phyloP scores from a whole-genome alignment of 2,888 invertebrate species.

The Cryptophagus acutangulus region DNA sequence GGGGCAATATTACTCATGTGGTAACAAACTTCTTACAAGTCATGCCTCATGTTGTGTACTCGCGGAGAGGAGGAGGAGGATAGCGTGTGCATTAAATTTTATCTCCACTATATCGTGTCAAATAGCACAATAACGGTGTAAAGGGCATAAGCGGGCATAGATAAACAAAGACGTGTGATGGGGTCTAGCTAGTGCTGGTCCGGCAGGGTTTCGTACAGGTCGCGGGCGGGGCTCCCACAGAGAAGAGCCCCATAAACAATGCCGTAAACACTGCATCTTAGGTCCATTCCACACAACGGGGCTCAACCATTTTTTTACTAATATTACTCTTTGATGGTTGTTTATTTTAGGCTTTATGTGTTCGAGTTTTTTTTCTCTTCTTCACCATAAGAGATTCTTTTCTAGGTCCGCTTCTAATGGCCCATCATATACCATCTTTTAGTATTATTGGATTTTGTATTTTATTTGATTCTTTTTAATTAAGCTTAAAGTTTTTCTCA shows the following conservation, averaged over 20 bases:
- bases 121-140: constrained; percentile 11
- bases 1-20: background rate
- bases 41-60: background rate
- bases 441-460: constrained; percentile 12
- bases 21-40: background rate
- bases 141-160: constrained; percentile 12
- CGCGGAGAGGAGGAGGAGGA: background rate
- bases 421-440: constrained; percentile 10
- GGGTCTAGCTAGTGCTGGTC: constrained; percentile 16
- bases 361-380: constrained; percentile 14
- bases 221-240: constrained; percentile 19
- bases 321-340: constrained; percentile 40
- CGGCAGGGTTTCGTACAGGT: constrained; percentile 11
- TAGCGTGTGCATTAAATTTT: constrained; percentile 8
- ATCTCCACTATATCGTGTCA: constrained; percentile 11
- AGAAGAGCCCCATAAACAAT: constrained; percentile 43
- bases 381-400: constrained; percentile 9
- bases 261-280: constrained; percentile 39
- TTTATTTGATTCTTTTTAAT: constrained; percentile 1
- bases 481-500: too few species aligned
- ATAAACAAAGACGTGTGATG: constrained; percentile 10
- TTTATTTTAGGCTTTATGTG: constrained; percentile 39
- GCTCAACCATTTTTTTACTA: constrained; percentile 33
- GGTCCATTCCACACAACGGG: constrained; percentile 21
- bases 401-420: background rate